Evolutionary conservation across 2,797 vertebrate genomes (phyloP).

Genomic region (Percopsis omiscomaycus): DNA sequence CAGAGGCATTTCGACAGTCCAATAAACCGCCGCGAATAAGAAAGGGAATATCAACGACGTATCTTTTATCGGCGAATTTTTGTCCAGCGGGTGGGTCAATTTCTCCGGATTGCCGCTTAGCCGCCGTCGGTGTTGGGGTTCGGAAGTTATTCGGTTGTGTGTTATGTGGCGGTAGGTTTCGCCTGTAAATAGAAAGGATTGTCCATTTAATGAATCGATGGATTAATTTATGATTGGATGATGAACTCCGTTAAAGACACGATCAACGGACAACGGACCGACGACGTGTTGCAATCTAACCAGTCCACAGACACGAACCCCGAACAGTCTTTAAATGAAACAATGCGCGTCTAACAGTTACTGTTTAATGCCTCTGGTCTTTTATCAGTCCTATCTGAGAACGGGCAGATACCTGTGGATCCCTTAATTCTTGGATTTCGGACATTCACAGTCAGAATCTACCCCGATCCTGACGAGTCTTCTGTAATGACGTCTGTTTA

Average conservation of each 20-base stretch:
- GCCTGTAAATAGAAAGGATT: slow-evolving; percentile 18
- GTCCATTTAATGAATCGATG: slow-evolving; percentile 12
- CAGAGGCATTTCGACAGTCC: slow-evolving; percentile 24
- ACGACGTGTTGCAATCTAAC: slow-evolving; percentile 65
- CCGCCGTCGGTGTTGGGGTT: slow-evolving; percentile 32
- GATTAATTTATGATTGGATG: slow-evolving; percentile 19
- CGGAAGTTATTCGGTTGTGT: slow-evolving; percentile 60
- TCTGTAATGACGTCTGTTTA: slow-evolving; percentile 55
- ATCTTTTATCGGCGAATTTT: slow-evolving; percentile 11
- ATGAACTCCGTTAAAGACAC: slow-evolving; percentile 34
- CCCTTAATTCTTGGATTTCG: slow-evolving; percentile 26
- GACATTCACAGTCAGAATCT: slow-evolving; percentile 38
- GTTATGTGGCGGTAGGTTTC: slow-evolving; percentile 33
- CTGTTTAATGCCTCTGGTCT: slow-evolving; percentile 23
- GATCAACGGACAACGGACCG: slow-evolving; percentile 39
- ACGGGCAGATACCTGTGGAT: slow-evolving; percentile 29
- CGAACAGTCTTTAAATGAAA: not conserved
- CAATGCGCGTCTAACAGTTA: not conserved
- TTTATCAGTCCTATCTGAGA: slow-evolving; percentile 17
- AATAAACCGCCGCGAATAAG: slow-evolving; percentile 15
- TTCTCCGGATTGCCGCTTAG: slow-evolving; percentile 48
- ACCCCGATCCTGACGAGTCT: slow-evolving; percentile 17
- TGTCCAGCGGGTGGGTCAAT: slow-evolving; percentile 49
- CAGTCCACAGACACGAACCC: not conserved
- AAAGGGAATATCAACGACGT: slow-evolving; percentile 48